These are phyloP conservation scores for Lichenostomus cassidix DNA, from an alignment of 2,113 vertebrate genomes.

Conservation along the genomic window DNA sequence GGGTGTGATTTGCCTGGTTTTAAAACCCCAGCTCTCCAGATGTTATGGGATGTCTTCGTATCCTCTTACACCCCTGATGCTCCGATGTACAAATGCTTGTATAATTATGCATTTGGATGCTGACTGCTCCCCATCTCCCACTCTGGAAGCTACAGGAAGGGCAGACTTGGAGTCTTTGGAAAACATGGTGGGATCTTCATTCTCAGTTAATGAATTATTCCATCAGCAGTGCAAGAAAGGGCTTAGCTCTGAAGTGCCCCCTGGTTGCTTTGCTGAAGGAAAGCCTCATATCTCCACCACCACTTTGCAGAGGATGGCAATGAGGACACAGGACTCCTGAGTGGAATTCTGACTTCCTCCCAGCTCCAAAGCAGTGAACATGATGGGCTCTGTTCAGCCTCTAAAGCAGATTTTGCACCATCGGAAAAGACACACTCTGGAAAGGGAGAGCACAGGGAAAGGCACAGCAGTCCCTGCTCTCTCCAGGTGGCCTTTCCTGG, in stretches of 20 bases:
- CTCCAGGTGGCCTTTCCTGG: background rate
- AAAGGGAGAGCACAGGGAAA: background rate
- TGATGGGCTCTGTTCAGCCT: background rate
- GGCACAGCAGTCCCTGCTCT: background rate
- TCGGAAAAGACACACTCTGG: background rate
- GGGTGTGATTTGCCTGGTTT: background rate
- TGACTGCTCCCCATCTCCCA: background rate
- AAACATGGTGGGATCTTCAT: background rate
- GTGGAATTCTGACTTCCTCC: background rate
- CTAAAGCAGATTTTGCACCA: background rate
- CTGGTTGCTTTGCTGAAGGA: background rate
- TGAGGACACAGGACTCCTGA: background rate
- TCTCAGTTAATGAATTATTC: background rate
- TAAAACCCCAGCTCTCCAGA: background rate
- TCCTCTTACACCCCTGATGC: background rate
- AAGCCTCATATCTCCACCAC: fast-evolving
- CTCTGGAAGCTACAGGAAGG: background rate
- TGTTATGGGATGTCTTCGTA: background rate
- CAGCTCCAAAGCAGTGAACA: background rate
- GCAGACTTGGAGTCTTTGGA: background rate
- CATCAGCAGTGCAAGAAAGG: background rate
- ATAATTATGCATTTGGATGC: background rate
- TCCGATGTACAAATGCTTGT: fast-evolving
- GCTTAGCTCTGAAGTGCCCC: background rate
- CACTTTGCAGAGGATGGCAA: background rate